Conservation (phyloP, 2,797 vertebrate species). For the Chelidonichthys spinosus region DNA sequence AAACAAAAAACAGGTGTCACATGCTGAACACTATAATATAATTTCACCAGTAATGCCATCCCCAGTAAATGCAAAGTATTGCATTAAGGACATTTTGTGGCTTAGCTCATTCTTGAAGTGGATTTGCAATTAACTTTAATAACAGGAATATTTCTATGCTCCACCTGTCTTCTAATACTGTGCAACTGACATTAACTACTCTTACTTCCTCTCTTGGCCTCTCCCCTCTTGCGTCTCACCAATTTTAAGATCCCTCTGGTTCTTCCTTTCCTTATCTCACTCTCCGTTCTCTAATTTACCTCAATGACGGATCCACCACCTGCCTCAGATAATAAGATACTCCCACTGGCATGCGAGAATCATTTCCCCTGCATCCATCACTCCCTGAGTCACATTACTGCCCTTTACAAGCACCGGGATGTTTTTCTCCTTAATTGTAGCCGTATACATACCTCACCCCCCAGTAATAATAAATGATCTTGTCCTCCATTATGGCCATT, state of each 20-base stretch:
- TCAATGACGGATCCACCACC: constrained; percentile 81
- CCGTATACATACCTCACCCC: constrained; percentile 78
- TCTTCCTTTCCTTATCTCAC: constrained; percentile 40
- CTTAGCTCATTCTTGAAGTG: constrained; percentile 6
- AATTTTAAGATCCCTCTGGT: constrained; percentile 30
- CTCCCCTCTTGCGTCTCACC: constrained; percentile 19
- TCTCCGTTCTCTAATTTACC: constrained; percentile 77
- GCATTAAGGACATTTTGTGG: constrained; percentile 10
- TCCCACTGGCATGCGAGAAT: constrained; percentile 78
- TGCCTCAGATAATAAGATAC: constrained; percentile 84
- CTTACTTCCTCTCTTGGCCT: constrained; percentile 13
- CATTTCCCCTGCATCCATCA: constrained; percentile 83
- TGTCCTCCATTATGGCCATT: constrained; percentile 84
- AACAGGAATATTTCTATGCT: background rate
- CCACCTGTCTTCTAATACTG: background rate
- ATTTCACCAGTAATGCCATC: constrained; percentile 43
- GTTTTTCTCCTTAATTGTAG: constrained; percentile 87
- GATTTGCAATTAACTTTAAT: constrained; percentile 28
- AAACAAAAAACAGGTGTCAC: constrained; percentile 5
- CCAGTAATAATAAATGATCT: constrained; percentile 82
- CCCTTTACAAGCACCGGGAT: constrained; percentile 82
- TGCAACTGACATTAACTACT: constrained; percentile 6
- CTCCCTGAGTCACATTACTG: constrained; percentile 82
- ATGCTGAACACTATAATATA: background rate
- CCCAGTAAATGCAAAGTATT: constrained; percentile 2